Evolutionary conservation across 2,797 vertebrate genomes (phyloP).

Genomic region (Linurgus olivaceus): DNA sequence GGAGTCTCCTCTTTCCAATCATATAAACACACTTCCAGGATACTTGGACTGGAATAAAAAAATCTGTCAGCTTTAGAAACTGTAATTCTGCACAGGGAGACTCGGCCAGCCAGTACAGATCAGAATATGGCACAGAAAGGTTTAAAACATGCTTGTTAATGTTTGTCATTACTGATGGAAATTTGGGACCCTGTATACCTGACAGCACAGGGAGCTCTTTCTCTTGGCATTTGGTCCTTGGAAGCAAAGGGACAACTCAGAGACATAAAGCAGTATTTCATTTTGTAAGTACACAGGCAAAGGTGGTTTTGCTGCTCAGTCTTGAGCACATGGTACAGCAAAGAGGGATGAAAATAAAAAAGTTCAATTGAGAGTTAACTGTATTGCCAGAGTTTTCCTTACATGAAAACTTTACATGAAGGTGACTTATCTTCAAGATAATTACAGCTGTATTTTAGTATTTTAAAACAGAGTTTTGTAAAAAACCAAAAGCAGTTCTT

Average conservation of each 20-base stretch:
- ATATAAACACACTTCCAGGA: neutral
- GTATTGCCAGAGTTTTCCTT: neutral
- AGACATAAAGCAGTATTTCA: neutral
- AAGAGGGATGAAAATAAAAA: neutral
- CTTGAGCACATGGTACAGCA: neutral
- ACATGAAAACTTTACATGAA: neutral
- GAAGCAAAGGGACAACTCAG: neutral
- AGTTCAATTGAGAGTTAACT: neutral
- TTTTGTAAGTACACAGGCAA: neutral
- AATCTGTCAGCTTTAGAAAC: neutral
- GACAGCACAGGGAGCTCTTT: neutral
- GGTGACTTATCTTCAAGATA: neutral
- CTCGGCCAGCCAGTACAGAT: rapidly evolving
- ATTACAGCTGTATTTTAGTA: neutral
- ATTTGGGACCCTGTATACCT: neutral
- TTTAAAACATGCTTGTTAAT: rapidly evolving
- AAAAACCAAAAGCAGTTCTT: neutral
- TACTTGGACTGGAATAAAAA: neutral
- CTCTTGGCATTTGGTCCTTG: neutral
- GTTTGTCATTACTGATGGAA: rapidly evolving
- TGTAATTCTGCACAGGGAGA: rapidly evolving
- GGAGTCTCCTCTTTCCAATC: neutral
- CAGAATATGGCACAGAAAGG: neutral
- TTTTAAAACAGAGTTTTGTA: neutral
- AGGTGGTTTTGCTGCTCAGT: neutral